Evolutionary conservation across 2,888 invertebrate species (phyloP).

Genomic region (Blastobasis lacticolella): DNA sequence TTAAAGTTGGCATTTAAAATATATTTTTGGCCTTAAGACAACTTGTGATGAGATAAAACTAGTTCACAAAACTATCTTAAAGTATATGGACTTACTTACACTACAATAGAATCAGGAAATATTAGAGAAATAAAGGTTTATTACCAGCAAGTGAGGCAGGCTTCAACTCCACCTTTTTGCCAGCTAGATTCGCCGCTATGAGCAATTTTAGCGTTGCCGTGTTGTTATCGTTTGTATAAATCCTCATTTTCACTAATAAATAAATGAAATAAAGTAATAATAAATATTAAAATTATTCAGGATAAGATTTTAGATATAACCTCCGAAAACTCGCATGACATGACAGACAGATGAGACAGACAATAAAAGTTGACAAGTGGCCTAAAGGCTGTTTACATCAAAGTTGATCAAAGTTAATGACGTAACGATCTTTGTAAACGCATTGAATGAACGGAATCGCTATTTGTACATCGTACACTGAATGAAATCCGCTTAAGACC

Average conservation of each 20-base stretch:
- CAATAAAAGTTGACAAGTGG: too few relatives aligned
- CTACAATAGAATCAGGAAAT: not conserved
- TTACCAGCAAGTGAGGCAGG: slow-evolving; percentile 77
- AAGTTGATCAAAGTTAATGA: too few relatives aligned
- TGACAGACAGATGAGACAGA: not conserved
- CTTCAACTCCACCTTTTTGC: slow-evolving; percentile 72
- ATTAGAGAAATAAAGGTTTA: slow-evolving; percentile 10
- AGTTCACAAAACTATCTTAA: not conserved
- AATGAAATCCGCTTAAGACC: too few relatives aligned
- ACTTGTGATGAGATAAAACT: not conserved
- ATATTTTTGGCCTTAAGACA: not conserved
- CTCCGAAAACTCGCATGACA: slow-evolving; percentile 15
- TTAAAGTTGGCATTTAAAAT: not conserved
- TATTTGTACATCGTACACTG: too few relatives aligned
- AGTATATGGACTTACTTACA: not conserved
- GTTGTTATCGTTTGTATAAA: slow-evolving; percentile 84
- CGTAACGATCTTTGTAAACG: too few relatives aligned
- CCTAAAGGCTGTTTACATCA: too few relatives aligned
- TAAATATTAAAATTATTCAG: too few relatives aligned
- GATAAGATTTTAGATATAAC: slow-evolving; percentile 10
- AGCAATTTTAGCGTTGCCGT: slow-evolving; percentile 83
- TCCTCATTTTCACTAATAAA: slow-evolving; percentile 73
- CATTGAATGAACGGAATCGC: too few relatives aligned
- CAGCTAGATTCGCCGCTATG: slow-evolving; percentile 79
- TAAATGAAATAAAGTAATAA: not conserved